phyloP scores from a whole-genome alignment of 1,140 invertebrate species.

The Eriosoma lanigerum region DNA sequence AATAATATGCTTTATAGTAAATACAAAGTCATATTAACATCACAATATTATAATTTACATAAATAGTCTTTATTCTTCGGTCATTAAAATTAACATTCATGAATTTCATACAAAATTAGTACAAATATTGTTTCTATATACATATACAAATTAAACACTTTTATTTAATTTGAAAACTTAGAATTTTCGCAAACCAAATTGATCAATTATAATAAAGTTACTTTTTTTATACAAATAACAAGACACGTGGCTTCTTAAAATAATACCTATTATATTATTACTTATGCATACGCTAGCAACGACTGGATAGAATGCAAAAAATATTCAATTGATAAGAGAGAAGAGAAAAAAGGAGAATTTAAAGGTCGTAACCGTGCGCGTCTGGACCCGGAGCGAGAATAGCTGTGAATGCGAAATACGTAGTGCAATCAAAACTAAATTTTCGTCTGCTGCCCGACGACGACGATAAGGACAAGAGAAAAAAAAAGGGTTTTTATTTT shows the following conservation, averaged over 20 bases:
- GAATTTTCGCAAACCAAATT: background rate
- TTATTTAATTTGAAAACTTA: too few species aligned
- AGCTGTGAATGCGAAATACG: slow-evolving; percentile 42
- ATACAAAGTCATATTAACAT: too few species aligned
- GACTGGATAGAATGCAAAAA: slow-evolving; percentile 31
- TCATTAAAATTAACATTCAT: too few species aligned
- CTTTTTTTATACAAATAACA: too few species aligned
- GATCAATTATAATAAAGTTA: too few species aligned
- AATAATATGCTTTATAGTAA: too few species aligned
- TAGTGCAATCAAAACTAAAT: slow-evolving; percentile 50
- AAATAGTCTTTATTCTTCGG: too few species aligned
- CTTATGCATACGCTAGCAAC: background rate
- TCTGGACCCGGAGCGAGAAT: slow-evolving; percentile 23
- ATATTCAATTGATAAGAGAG: slow-evolving; percentile 24
- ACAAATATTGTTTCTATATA: too few species aligned
- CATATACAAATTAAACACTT: too few species aligned
- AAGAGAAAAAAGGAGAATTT: slow-evolving; percentile 10
- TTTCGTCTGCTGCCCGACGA: slow-evolving; percentile 36
- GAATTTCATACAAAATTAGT: too few species aligned
- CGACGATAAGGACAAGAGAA: slow-evolving; percentile 10
- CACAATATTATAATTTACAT: too few species aligned
- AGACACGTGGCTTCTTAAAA: background rate
- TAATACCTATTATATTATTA: background rate
- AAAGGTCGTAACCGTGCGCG: slow-evolving; percentile 27
- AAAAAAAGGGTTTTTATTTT: slow-evolving; percentile 46